These are phyloP conservation scores for Lepus americanus DNA, from an alignment of 2,113 vertebrate species.

Conservation along the genomic window DNA sequence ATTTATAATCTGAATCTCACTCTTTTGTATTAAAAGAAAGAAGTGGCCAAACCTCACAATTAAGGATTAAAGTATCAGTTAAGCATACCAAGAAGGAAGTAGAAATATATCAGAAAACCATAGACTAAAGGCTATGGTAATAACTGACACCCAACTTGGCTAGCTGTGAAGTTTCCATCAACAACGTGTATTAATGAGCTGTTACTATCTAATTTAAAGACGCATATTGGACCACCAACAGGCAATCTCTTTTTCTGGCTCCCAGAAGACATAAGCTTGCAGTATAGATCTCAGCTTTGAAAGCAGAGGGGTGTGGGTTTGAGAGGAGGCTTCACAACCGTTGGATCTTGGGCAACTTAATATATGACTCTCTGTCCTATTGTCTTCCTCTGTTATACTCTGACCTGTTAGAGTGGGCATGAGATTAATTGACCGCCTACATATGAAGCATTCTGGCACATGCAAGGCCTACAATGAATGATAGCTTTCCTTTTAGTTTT, in stretches of 20 bases:
- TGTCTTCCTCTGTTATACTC: neutral
- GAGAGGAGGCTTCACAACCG: too few species aligned
- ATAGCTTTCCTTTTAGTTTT: neutral
- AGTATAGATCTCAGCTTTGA: neutral
- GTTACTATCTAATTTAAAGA: neutral
- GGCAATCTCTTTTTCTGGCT: neutral
- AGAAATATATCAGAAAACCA: neutral
- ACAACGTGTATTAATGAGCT: neutral
- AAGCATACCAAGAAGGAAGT: slow-evolving; percentile 2
- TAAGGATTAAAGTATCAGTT: slow-evolving; percentile 8
- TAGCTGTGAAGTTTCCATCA: neutral
- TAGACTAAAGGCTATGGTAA: neutral
- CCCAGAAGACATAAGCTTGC: neutral
- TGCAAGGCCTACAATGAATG: neutral
- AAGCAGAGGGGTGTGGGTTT: neutral
- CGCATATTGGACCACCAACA: neutral
- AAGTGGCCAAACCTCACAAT: neutral
- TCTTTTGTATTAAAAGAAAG: slow-evolving; percentile 23
- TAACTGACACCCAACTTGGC: neutral
- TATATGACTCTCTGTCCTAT: neutral
- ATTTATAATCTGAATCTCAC: neutral
- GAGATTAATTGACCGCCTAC: neutral
- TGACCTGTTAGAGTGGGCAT: neutral
- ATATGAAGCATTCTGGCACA: neutral
- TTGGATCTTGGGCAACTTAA: neutral